Evolutionary conservation across 2,113 vertebrate species (phyloP).

Genomic region (Micronycteris hirsuta): DNA sequence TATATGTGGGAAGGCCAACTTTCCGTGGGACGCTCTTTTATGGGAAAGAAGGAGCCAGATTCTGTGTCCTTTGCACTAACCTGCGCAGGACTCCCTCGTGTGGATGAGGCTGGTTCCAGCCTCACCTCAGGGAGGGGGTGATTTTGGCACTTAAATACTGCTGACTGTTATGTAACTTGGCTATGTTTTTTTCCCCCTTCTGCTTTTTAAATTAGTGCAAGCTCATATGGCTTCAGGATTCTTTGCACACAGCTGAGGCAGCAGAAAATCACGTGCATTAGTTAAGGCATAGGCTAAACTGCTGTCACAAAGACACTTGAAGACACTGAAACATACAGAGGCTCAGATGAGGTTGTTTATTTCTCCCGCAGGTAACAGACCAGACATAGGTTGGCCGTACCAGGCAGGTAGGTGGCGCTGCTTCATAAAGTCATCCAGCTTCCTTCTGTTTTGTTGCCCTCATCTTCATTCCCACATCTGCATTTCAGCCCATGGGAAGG

Average conservation of each 20-base stretch:
- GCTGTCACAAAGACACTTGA: constrained; percentile 28
- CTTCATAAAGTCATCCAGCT: not conserved
- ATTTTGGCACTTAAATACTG: constrained; percentile 9
- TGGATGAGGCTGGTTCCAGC: not conserved
- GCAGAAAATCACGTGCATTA: constrained; percentile 52
- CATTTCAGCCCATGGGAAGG: not conserved
- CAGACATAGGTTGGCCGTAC: accelerated
- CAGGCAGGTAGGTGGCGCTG: constrained; percentile 36
- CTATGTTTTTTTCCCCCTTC: constrained; percentile 22
- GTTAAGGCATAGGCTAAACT: constrained; percentile 35
- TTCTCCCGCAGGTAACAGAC: not conserved
- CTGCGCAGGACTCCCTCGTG: not conserved
- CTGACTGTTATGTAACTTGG: constrained; percentile 44
- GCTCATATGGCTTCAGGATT: constrained; percentile 18
- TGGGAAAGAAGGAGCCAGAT: not conserved
- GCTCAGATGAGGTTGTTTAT: not conserved
- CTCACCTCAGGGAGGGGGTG: not conserved
- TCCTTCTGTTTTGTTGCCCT: not conserved
- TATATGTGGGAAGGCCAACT: not conserved
- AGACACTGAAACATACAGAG: not conserved
- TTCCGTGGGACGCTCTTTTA: not conserved
- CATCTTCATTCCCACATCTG: not conserved
- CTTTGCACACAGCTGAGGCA: constrained; percentile 41
- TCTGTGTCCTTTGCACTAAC: not conserved
- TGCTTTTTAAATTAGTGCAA: constrained; percentile 60